Evolutionary conservation across 2,797 vertebrate species (phyloP), one percentile per base, ranked within the genome.

Genomic region (Alca torda): DNA sequence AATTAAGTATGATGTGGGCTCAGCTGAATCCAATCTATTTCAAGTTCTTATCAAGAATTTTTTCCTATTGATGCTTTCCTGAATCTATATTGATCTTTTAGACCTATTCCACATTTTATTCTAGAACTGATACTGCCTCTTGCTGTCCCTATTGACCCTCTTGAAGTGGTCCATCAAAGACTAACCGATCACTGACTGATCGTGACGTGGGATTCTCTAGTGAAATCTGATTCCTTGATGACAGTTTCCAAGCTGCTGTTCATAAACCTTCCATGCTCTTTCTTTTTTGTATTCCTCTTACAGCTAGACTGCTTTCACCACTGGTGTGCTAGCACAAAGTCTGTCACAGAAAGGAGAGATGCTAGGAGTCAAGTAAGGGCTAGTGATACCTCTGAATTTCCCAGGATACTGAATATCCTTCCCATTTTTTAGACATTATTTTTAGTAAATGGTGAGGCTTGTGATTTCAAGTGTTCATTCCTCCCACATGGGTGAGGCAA

Each of bases 371-470:
- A 72, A 45, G 41, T 43, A 78, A 48, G 39, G 84, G 51, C 46
- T 25, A 80, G 43, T 7, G 31, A 72, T 31, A 54, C 48, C 60
- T 84, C 69, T 75, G 69, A 48, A 83, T 37, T 93, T 81, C 76
- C 57, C 73, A 84, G 69, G 83, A 87, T 26, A 60, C 60, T 78
- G 53, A 75, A 68, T 85, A 84, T 37, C 73, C 85, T 93, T 94
- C 90, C 83, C 54, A 14, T 90, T 96, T 89, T 88, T 54, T 88
- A 78, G 77, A 41, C 30, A 68, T 65, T 95, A 95, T 94, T 94
- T 96, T 96, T 95, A 94, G 93, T 75, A 88, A 88, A 86, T 72
- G 68, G 73, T 61, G 61, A 90, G 57, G 77, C 88, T 94, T 90
- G 88, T 95, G 94, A 95, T 93, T 93, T 88, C 48, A 68, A 88